A percentile compares a stretch with the other conserved stretches of the same genome.
Conservation (phyloP, 2,113 vertebrate genomes). For the Phainopepla nitens region DNA sequence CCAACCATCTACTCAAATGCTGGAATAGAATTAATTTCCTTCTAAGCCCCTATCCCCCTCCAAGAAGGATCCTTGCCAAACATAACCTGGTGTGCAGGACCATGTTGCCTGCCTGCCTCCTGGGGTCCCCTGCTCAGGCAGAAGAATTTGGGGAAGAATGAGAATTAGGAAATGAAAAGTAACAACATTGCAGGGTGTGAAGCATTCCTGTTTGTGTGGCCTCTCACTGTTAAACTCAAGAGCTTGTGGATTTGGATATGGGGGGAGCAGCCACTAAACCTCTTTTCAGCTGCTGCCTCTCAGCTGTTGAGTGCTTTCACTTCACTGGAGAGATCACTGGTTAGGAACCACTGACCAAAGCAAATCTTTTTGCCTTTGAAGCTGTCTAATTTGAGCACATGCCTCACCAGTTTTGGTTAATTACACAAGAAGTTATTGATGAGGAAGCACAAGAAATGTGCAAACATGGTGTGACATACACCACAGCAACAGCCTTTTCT, state of each 20-base stretch:
- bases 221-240: not conserved
- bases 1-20: not conserved
- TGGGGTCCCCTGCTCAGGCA: not conserved
- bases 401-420: not conserved
- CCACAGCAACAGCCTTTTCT: not conserved
- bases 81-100: not conserved
- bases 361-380: not conserved
- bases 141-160: not conserved
- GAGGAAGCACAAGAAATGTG: not conserved
- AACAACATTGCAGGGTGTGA: not conserved
- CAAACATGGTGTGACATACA: not conserved
- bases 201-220: not conserved
- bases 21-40: not conserved
- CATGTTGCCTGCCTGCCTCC: not conserved
- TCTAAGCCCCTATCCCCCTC: fast-evolving
- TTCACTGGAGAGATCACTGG: not conserved
- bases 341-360: not conserved
- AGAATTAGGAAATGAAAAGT: not conserved
- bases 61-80: not conserved
- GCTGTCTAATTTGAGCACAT: not conserved
- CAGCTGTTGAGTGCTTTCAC: not conserved
- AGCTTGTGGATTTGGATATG: not conserved
- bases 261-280: not conserved
- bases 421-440: not conserved
- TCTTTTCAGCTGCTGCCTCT: not conserved